phyloP scores from a whole-genome alignment of 1,140 invertebrate species.

The Zaprionus taronus region DNA sequence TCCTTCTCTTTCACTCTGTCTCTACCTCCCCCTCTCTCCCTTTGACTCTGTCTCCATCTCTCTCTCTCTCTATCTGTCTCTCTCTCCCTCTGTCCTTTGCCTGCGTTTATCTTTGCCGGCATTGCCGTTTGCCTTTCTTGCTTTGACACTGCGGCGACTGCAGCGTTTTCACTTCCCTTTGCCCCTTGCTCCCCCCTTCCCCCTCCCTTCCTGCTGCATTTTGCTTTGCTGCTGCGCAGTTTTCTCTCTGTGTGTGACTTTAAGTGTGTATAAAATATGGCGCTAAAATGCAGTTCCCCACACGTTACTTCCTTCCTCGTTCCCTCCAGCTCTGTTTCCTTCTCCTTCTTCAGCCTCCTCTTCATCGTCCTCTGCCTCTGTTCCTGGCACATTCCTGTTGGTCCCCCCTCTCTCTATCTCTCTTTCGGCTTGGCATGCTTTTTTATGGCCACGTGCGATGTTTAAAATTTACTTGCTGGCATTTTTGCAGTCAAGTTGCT shows the following conservation, averaged over 20 bases:
- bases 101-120: conserved; percentile 70
- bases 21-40: background rate
- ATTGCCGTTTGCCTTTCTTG: conserved; percentile 60
- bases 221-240: conserved; percentile 21
- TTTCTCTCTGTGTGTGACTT: conserved; percentile 68
- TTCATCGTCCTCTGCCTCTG: conserved; percentile 2
- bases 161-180: conserved; percentile 38
- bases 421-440: conserved; percentile 54
- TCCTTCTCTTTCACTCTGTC: background rate
- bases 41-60: background rate
- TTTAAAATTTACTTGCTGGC: conserved; percentile 72
- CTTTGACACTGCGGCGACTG: conserved; percentile 76
- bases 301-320: conserved; percentile 31
- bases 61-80: conserved; percentile 2
- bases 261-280: conserved; percentile 82
- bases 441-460: conserved; percentile 78
- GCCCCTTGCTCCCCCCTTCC: background rate
- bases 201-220: background rate
- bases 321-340: background rate
- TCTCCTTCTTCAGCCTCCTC: background rate
- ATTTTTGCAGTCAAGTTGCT: conserved; percentile 63
- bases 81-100: background rate
- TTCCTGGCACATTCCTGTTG: conserved; percentile 59
- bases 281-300: conserved; percentile 75
- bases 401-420: background rate